Evolutionary conservation across 1,140 invertebrate species (phyloP), one percentile per base, ranked within the genome.

Genomic region (Drosophila virilis): DNA sequence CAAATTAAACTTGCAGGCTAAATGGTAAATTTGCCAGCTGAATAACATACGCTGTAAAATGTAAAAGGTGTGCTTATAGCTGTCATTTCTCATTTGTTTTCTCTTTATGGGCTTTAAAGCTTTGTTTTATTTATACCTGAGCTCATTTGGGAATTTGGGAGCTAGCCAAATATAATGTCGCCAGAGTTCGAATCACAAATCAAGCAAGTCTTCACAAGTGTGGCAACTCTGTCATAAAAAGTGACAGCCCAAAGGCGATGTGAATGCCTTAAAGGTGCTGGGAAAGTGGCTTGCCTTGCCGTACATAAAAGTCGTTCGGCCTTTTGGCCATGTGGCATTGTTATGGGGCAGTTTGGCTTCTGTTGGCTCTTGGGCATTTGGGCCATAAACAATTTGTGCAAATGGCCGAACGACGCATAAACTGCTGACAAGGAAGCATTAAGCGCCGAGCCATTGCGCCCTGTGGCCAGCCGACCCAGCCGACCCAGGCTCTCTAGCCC

Each of bases 301-400:
- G 28, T 42, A 42, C 12, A 22, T 9, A 12, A 28, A 32, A 43
- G 54, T 57, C n/a, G 17, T 43, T 43, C n/a, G 22, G 58, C 42
- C 33, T 46, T 60, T 48, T 42, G 62, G 45, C 61, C 42, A 45
- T 59, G 57, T 45, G 42, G 57, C 42, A 7, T 51, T 8, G 12
- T 50, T 48, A 22, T 33, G 28, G 55, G 10, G 40, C 35, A 35
- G 43, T 38, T 37, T 33, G 12, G 12, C 17, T 37, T 43, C 33
- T 32, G 37, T 38, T 54, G 17, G 58, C 32, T 38, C 10, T 13
- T 35, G 12, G 59, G 38, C 28, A 59, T 62, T 43, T 74, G 77
- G 73, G 62, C 65, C 79, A 85, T 80, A 85, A 90, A 82, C 81
- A 77, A 75, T 77, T 74, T 66, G 40, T 77, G 62, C 58, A 90